Conservation (phyloP, 2,888 invertebrate species). For the Blera fallax region DNA sequence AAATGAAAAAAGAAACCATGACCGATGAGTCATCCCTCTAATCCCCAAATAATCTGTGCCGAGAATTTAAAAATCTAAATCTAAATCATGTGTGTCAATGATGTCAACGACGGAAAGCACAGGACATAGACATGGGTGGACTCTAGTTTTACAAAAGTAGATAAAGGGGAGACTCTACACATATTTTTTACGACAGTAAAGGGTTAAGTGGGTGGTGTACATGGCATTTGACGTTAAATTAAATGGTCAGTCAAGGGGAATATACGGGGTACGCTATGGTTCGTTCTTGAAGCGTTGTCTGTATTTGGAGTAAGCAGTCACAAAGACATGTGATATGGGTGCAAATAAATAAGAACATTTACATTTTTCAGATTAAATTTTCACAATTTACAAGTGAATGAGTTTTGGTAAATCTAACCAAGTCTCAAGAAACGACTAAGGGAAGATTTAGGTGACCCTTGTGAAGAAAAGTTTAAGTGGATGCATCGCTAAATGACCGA, state of each 20-base stretch:
- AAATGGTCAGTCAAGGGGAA: conserved; percentile 3
- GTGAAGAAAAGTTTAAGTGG: too few relatives aligned
- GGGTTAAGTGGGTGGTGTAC: conserved; percentile 20
- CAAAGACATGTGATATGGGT: too few relatives aligned
- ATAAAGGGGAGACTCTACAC: background rate
- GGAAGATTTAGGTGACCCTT: too few relatives aligned
- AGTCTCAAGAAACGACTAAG: too few relatives aligned
- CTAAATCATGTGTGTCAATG: background rate
- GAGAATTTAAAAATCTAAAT: background rate
- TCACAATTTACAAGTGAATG: too few relatives aligned
- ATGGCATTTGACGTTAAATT: background rate
- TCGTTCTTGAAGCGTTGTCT: too few relatives aligned
- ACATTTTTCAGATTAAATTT: too few relatives aligned
- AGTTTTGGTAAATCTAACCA: too few relatives aligned
- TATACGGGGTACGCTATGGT: background rate
- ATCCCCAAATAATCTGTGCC: background rate
- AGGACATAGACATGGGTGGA: background rate
- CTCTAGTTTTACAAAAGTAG: background rate
- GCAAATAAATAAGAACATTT: too few relatives aligned
- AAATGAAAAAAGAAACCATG: background rate
- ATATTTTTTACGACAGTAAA: background rate
- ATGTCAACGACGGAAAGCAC: background rate
- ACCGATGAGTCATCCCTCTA: background rate
- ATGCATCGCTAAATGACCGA: too few relatives aligned
- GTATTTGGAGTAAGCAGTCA: background rate